Evolutionary conservation across 2,113 vertebrate genomes (phyloP).

Genomic region (Thunnus maccoyii): DNA sequence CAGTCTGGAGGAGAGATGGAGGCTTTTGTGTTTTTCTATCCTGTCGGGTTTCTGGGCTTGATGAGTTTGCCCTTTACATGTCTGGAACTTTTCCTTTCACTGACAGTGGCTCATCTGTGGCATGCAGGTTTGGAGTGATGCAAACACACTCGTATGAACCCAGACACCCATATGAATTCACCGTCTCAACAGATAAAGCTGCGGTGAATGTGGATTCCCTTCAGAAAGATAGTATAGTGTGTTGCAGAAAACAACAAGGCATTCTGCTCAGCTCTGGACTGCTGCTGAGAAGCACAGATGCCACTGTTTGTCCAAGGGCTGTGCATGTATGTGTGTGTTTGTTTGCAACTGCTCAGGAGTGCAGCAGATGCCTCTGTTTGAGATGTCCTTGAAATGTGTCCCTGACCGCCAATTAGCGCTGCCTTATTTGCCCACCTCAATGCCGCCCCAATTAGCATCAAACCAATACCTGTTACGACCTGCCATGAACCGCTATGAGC

Average conservation of each 20-base stretch:
- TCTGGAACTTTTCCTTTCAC: constrained; percentile 59
- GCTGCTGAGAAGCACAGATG: constrained; percentile 73
- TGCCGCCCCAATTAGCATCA: constrained; percentile 72
- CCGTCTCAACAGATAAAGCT: constrained; percentile 6
- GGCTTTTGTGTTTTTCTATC: constrained; percentile 61
- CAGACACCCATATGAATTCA: constrained; percentile 15
- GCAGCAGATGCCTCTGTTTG: constrained; percentile 65
- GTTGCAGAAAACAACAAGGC: constrained; percentile 28
- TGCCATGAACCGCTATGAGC: constrained; percentile 39
- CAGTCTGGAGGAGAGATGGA: constrained; percentile 51
- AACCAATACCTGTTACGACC: constrained; percentile 62
- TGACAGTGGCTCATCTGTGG: constrained; percentile 49
- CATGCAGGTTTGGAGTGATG: constrained; percentile 23
- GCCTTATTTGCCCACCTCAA: constrained; percentile 59
- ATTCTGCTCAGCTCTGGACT: constrained; percentile 43
- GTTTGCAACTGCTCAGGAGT: constrained; percentile 47
- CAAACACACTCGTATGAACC: not conserved
- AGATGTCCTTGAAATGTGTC: constrained; percentile 78
- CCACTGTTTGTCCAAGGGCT: constrained; percentile 64
- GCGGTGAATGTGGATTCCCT: constrained; percentile 11
- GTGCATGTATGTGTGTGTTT: constrained; percentile 45
- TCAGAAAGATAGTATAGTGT: constrained; percentile 27
- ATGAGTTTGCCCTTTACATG: constrained; percentile 68
- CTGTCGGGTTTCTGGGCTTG: constrained; percentile 52
- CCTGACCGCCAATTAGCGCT: constrained; percentile 71